Conservation (phyloP, 2,888 invertebrate species). For the Limenitis camilla region DNA sequence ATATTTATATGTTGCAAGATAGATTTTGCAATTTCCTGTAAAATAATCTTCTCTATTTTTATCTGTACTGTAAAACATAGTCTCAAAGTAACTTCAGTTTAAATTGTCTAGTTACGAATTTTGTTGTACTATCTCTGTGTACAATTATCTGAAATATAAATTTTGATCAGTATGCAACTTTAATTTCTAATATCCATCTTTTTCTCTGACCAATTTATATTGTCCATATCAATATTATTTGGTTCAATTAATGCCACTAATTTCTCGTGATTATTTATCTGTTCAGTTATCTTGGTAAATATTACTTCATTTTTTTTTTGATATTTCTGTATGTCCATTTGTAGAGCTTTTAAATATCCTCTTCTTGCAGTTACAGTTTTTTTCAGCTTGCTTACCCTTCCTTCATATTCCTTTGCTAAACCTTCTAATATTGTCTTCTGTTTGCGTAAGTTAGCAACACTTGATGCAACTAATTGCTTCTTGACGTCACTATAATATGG, state of each 20-base stretch:
- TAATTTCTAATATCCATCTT: conserved; percentile 40
- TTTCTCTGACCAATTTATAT: conserved; percentile 43
- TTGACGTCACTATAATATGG: conserved; percentile 57
- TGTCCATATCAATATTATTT: conserved; percentile 36
- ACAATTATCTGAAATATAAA: conserved; percentile 74
- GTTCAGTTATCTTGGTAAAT: conserved; percentile 44
- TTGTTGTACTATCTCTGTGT: conserved; percentile 72
- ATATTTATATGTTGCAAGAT: conserved; percentile 42
- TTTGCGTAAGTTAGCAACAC: conserved; percentile 52
- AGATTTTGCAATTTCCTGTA: conserved; percentile 37
- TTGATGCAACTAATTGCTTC: conserved; percentile 53
- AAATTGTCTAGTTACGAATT: conserved; percentile 51
- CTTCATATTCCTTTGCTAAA: conserved; percentile 58
- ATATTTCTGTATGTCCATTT: conserved; percentile 62
- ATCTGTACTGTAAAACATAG: conserved; percentile 54
- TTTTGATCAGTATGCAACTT: conserved; percentile 58
- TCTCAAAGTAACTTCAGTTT: conserved; percentile 53
- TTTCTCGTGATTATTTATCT: conserved; percentile 46
- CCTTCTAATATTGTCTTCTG: conserved; percentile 53
- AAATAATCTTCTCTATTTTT: conserved; percentile 56
- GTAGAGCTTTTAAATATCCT: conserved; percentile 57
- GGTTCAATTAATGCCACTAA: conserved; percentile 34
- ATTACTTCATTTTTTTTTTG: conserved; percentile 61
- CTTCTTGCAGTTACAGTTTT: conserved; percentile 55
- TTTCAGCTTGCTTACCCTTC: conserved; percentile 48